phyloP scores from a whole-genome alignment of 2,888 invertebrate species.

The Thyatira batis region DNA sequence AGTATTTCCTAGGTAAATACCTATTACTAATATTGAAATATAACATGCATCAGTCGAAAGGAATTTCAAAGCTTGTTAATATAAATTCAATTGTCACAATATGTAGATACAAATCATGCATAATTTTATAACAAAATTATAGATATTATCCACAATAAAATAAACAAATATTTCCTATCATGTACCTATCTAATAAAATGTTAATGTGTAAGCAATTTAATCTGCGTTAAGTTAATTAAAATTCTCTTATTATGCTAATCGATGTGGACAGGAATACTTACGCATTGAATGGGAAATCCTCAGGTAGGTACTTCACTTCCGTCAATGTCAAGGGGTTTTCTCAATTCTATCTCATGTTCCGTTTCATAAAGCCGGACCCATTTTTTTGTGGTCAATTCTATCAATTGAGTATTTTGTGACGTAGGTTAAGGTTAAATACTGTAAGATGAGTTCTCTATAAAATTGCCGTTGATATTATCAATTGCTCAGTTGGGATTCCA shows the following conservation, averaged over 20 bases:
- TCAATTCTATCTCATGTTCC: constrained; percentile 34
- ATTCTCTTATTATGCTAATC: background rate
- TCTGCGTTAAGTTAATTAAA: background rate
- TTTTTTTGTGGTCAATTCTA: constrained; percentile 14
- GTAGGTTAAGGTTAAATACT: background rate
- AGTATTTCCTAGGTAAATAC: no score
- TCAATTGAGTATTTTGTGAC: background rate
- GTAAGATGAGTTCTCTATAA: background rate
- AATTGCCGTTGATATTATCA: background rate
- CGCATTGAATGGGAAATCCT: constrained; percentile 46
- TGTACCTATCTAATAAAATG: no score
- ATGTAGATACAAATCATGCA: no score
- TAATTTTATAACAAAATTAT: no score
- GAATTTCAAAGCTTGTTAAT: no score
- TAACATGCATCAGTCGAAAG: no score
- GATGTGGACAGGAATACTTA: constrained; percentile 8
- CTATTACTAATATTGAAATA: no score
- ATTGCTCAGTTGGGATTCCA: background rate
- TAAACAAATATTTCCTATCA: no score
- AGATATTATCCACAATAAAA: no score
- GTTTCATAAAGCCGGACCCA: constrained; percentile 37
- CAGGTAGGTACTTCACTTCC: constrained; percentile 44
- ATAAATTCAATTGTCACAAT: no score
- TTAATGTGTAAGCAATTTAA: no score
- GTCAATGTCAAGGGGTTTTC: constrained; percentile 43